phyloP scores from a whole-genome alignment of 2,113 vertebrate genomes.

The Myotis davidii region DNA sequence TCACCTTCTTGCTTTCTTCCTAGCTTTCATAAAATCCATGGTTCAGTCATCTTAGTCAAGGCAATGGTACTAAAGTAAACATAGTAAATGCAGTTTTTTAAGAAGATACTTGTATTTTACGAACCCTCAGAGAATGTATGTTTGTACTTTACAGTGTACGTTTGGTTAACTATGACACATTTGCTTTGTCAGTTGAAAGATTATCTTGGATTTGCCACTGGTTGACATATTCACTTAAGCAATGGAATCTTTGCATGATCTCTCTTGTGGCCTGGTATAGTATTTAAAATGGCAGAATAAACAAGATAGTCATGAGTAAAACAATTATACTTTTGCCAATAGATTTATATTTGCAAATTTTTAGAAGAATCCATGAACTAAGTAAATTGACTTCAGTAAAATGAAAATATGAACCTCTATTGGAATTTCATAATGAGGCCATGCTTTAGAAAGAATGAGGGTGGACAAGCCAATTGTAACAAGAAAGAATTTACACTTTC shows the following conservation, averaged over 20 bases:
- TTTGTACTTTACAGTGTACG: not conserved
- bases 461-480: not conserved
- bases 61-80: not conserved
- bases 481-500: slow-evolving; percentile 3
- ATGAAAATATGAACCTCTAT: not conserved
- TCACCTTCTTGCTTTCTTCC: slow-evolving; percentile 69
- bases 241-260: slow-evolving; percentile 37
- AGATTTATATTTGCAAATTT: slow-evolving; percentile 65
- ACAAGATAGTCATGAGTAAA: slow-evolving; percentile 65
- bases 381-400: not conserved
- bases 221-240: slow-evolving; percentile 48
- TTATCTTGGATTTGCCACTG: slow-evolving; percentile 42
- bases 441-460: slow-evolving; percentile 10
- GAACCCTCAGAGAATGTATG: not conserved
- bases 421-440: slow-evolving; percentile 21
- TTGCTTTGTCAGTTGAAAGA: slow-evolving; percentile 63
- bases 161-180: slow-evolving; percentile 24
- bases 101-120: not conserved
- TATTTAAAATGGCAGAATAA: slow-evolving; percentile 72
- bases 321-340: slow-evolving; percentile 69
- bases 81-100: not conserved
- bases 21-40: not conserved
- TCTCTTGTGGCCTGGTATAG: slow-evolving; percentile 58
- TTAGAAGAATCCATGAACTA: not conserved
- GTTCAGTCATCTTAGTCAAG: not conserved